A percentile compares a stretch with the other conserved stretches of the same genome.
Evolutionary conservation across 2,113 vertebrate genomes (phyloP).

Genomic region (Poicephalus gulielmi): DNA sequence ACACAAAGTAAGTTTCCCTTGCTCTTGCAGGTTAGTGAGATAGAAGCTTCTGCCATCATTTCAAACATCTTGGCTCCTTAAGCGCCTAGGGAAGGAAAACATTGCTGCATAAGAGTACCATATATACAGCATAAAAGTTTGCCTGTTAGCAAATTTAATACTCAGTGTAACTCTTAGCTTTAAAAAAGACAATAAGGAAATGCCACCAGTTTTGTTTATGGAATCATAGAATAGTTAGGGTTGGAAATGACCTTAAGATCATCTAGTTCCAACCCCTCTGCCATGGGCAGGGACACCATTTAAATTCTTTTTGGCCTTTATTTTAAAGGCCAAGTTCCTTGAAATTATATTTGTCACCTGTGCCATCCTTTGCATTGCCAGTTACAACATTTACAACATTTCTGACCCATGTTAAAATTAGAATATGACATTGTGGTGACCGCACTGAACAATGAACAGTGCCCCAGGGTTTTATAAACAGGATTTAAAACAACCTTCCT

Average conservation of each 20-base stretch:
- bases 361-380: neutral
- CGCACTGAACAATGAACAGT: neutral
- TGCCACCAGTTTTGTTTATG: neutral
- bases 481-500: neutral
- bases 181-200: neutral
- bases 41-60: neutral
- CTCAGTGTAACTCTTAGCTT: neutral
- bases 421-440: neutral
- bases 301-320: neutral
- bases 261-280: no score
- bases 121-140: neutral
- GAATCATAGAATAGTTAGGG: no score
- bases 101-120: neutral
- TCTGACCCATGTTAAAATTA: neutral
- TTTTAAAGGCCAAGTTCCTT: neutral
- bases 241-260: no score
- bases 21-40: neutral
- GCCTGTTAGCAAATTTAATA: neutral
- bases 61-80: neutral
- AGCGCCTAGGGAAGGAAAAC: neutral
- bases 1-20: slow-evolving; percentile 19
- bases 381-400: neutral
- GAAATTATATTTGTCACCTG: neutral
- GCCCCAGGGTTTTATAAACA: neutral
- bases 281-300: no score